Conservation (phyloP, 2,113 vertebrate genomes). For the Calonectris borealis region DNA sequence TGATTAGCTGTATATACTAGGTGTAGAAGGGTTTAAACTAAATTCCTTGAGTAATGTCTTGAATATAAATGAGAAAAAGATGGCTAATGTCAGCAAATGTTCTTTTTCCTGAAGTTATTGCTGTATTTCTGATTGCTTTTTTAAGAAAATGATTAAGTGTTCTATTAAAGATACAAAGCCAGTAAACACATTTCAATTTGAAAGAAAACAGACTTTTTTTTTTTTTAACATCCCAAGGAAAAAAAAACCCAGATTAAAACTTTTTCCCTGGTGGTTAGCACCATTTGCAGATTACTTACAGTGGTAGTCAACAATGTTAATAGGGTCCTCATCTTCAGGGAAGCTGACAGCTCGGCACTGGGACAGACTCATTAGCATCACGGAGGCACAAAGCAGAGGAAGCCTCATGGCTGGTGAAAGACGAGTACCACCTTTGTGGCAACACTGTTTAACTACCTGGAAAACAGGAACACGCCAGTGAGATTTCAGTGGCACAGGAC, state of each 20-base stretch:
- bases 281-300: conserved; percentile 80
- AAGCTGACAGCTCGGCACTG: conserved; percentile 87
- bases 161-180: conserved; percentile 55
- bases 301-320: conserved; percentile 89
- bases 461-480: conserved; percentile 32
- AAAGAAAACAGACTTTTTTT: not conserved
- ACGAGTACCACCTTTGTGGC: conserved; percentile 70
- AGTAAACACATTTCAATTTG: conserved; percentile 35
- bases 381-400: conserved; percentile 74
- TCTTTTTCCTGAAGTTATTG: conserved; percentile 60
- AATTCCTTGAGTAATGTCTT: conserved; percentile 78
- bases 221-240: not conserved
- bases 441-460: conserved; percentile 79
- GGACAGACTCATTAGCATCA: conserved; percentile 79
- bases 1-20: conserved; percentile 82
- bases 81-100: conserved; percentile 70
- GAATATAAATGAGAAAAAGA: conserved; percentile 81
- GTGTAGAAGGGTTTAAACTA: conserved; percentile 83
- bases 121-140: conserved; percentile 55
- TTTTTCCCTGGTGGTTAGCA: not conserved
- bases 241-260: not conserved
- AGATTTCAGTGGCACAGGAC: not conserved
- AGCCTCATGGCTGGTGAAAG: conserved; percentile 85
- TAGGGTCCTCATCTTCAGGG: conserved; percentile 89
- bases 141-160: conserved; percentile 63